phyloP scores from a whole-genome alignment of 92 coral and sea anemone species.

The Heteractis magnifica region DNA sequence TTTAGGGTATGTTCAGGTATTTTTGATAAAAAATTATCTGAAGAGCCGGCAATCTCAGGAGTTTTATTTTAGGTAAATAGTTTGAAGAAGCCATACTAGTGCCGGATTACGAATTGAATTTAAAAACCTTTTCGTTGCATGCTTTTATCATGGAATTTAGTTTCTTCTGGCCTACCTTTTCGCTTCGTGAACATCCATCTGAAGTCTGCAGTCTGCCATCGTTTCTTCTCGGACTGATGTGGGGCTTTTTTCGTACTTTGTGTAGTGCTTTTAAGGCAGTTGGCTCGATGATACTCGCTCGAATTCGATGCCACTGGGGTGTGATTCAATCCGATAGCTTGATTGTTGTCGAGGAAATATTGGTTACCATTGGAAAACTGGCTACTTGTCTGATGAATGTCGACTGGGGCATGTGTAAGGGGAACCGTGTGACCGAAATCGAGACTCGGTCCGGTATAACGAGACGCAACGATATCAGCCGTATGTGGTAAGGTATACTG shows the following conservation, averaged over 20 bases:
- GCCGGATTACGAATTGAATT: too few species aligned
- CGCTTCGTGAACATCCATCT: slow-evolving; percentile 99
- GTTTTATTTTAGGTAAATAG: too few species aligned
- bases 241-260: slow-evolving; percentile 27
- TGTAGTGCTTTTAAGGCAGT: background rate
- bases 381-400: slow-evolving; percentile 31
- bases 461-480: slow-evolving; percentile 29
- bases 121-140: background rate
- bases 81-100: too few species aligned
- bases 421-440: slow-evolving; percentile 87
- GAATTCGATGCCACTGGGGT: background rate
- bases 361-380: slow-evolving; percentile 18
- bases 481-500: slow-evolving; percentile 57
- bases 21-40: too few species aligned
- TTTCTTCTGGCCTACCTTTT: slow-evolving; percentile 58
- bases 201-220: slow-evolving; percentile 97
- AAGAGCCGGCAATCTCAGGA: too few species aligned
- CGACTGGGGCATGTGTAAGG: slow-evolving; percentile 88
- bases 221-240: slow-evolving; percentile 74
- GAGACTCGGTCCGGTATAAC: slow-evolving; percentile 38
- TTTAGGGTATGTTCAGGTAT: too few species aligned
- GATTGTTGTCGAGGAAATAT: slow-evolving; percentile 12
- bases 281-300: slow-evolving; percentile 7
- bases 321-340: background rate
- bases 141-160: background rate